Conservation (phyloP, 1,140 invertebrate species). For the Helicoverpa armigera region DNA sequence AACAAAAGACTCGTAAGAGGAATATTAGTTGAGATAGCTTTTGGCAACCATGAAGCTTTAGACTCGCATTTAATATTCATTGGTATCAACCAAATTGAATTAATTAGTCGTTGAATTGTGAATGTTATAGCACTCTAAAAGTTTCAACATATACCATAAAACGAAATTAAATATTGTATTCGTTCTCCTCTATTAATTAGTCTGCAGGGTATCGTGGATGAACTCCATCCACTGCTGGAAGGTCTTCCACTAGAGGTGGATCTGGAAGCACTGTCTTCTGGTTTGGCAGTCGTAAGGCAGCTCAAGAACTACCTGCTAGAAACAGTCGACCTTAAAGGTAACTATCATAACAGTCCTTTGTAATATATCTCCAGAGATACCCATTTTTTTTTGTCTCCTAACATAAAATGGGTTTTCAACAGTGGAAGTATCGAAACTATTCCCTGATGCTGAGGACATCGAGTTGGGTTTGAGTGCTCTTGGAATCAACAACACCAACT, state of each 20-base stretch:
- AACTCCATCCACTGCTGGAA: conserved; percentile 78
- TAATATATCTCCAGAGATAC: too few species aligned
- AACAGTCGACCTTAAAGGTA: conserved; percentile 70
- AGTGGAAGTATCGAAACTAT: conserved; percentile 69
- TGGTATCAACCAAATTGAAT: too few species aligned
- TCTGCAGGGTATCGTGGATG: conserved; percentile 71
- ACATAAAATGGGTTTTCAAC: conserved; percentile 38
- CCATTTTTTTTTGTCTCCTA: too few species aligned
- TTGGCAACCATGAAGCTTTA: too few species aligned
- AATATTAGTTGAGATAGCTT: too few species aligned
- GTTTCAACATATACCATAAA: background rate
- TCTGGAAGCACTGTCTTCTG: conserved; percentile 63
- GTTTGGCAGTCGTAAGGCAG: conserved; percentile 63
- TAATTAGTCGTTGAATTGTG: background rate
- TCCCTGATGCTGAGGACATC: conserved; percentile 63
- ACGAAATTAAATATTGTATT: background rate
- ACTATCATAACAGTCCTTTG: too few species aligned
- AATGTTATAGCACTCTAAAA: background rate
- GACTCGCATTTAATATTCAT: too few species aligned
- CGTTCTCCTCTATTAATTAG: conserved; percentile 56
- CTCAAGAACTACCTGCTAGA: conserved; percentile 72
- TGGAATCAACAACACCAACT: conserved; percentile 80
- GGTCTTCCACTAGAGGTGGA: conserved; percentile 69
- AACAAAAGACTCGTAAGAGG: too few species aligned
- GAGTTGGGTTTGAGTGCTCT: conserved; percentile 63